Base-by-base conservation (phyloP, 2,888 invertebrate genomes). In the Auanema freiburgensis region DNA sequence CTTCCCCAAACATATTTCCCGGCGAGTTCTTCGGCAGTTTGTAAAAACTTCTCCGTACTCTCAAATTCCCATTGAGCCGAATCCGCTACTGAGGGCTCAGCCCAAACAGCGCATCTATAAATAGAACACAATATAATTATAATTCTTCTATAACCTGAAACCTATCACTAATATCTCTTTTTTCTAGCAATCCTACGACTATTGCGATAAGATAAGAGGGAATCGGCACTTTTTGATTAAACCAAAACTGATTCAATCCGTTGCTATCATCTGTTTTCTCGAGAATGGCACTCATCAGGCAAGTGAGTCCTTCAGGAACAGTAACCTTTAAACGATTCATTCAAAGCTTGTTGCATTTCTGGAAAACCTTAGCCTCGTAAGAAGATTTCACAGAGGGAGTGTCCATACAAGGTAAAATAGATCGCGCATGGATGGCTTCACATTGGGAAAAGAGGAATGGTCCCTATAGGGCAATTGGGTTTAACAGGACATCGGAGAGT, bases 331-430 rank as follows among this genome's bases (percentile, higher is more conserved):
- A 46, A 18, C 5, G 2, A 21, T n/a, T 5, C 8, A 33, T 33
- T 5, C 3, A 21, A n/a, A 14, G n/a, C 8, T 14, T 23, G 14
- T 4, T 16, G 3, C 57, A 46, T 44, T 8, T 46, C 1, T 6
- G n/a, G 5, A n/a, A 55, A 14, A 85, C 85, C 73, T 84, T 87
- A 5, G 91, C 91, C 57, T 88, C 87, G 83, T 92, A 94, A 0
- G 91, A 90, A 72, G 90, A 89, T 86, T 95, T 95, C 0, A 93
- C 91, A 0, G 89, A 88, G 0, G 94, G 93, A 0, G 92, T 90
- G 86, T 95, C 94, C 86, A 94, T 93, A 81, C 93, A 93, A 0
- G 94, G 94, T 1, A 93, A 76, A 72, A 94, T 88, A 1, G 93
- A 91, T 51, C 94, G 88, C 0, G 92, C 92, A 86, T 93, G 92